Evolutionary conservation across 2,113 vertebrate genomes (phyloP), one percentile per base, ranked within the genome.

Genomic region (Xiphophorus couchianus): DNA sequence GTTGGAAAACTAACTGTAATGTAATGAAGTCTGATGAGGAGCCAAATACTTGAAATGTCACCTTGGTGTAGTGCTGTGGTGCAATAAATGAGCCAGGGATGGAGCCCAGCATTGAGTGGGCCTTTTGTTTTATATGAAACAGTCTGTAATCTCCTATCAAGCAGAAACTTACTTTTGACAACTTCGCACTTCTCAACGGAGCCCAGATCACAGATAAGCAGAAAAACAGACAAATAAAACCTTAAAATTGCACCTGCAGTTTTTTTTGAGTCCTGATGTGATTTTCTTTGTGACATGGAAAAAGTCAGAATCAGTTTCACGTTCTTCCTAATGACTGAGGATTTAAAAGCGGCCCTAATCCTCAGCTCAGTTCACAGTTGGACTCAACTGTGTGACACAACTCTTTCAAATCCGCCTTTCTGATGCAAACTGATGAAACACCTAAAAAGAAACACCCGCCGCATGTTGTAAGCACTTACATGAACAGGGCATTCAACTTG

Each of bases 381-480:
- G 68, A 72, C 69, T 69, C 66, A 80, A 48, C 54, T 66, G 66
- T 71, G 66, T 74, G 82, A 33, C 66, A 11, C 27, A 4, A 27
- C 76, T 77, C 75, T 58, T 68, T 78, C 65, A 79, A 74, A 84
- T 74, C 66, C 65, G 63, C 66, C 66, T 82, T 74, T 78, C 83
- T 87, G 81, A 86, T 61, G 85, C 83, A 89, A 84, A 86, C 74
- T 22, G 64, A 71, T 75, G 83, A 89, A 89, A 89, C 44, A 63
- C 61, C 73, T 29, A 44, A 67, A 72, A 27, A 25, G 73, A 76
- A 25, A 51, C 10, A 48, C 13, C 11, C 42, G 62, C 69, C 54
- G 71, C 66, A 69, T 35, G 54, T 67, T 63, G 74, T 31, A 80
- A 51, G 62, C 1, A 30, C 42, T 48, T 31, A 37, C 54, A 6